Base-by-base conservation (phyloP, 2,888 invertebrate species). In the Apoda limacodes region DNA sequence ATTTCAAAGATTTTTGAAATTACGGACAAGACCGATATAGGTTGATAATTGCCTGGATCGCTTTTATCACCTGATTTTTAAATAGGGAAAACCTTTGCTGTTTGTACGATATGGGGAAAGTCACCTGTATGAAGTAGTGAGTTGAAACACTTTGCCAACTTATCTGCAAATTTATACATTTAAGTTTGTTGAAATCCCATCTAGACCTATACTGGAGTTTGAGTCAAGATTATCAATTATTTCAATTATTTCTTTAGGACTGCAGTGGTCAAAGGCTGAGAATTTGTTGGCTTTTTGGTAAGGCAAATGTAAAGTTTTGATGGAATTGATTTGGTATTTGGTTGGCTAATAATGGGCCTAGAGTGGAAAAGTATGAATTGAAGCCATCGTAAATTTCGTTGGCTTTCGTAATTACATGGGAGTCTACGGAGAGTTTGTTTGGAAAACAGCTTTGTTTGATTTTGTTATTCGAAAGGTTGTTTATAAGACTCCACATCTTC, bases 1-100 rank as follows among this genome's bases (percentile, higher is more conserved):
- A 14, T 36, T 22, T 41, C 29, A 21, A 38, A 25, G 7, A 32
- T 24, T 22, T 32, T 29, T 14, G 30, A 26, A 5, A 37, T 6
- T 6, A 25, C 23, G 7, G 34, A 22, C 17, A 42, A 10, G 2
- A 39, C 24, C 2, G 32, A 34, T 4, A 37, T 30, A 1, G 35
- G 30, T n/a, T 32, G 22, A 22, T 32, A 36, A 3, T 34, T 35
- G 1, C 30, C 21, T 11, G 30, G 4, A 19, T 28, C 28, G 4
- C 24, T 30, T 22, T 32, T 32, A 7, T 11, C 2, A 1, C 30
- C 37, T 28, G 20, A 27, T 22, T 30, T 39, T 10, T 33, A 12
- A 28, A 35, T 24, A 10, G 29, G 30, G 9, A 15, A 17, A 10
- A 28, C 25, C 15, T 24, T 25, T 4, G 26, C 23, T 9, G 28